Evolutionary conservation across 2,797 vertebrate genomes (phyloP).

Genomic region (Syndactyla subalaris): DNA sequence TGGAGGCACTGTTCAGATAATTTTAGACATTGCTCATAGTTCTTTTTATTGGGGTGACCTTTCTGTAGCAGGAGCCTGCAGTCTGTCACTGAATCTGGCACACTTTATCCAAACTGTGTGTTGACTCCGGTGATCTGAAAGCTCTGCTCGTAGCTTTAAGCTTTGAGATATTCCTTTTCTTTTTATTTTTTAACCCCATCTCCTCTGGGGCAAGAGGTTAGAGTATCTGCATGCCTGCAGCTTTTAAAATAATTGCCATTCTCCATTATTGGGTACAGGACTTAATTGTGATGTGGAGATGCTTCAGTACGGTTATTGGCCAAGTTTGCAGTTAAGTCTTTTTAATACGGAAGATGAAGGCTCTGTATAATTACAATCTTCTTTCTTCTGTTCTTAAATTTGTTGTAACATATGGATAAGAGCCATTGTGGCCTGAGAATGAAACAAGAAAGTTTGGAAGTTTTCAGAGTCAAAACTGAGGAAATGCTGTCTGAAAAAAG

Average conservation of each 20-base stretch:
- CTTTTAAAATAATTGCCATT: conserved; percentile 31
- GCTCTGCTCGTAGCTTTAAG: background rate
- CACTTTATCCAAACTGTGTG: background rate
- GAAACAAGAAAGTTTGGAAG: conserved; percentile 8
- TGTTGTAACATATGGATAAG: background rate
- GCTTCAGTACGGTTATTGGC: background rate
- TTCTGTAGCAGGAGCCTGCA: background rate
- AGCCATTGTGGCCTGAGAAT: conserved; percentile 14
- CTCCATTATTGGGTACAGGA: background rate
- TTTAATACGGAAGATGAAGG: background rate
- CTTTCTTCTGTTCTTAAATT: background rate
- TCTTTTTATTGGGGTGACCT: conserved; percentile 40
- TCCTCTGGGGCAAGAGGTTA: background rate
- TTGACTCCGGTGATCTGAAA: background rate
- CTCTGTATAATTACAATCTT: background rate
- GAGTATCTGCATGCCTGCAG: background rate
- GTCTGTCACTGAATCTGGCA: conserved; percentile 31
- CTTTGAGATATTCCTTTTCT: background rate
- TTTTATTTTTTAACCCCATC: too few relatives aligned
- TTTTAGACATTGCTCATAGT: conserved; percentile 42
- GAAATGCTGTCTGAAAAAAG: conserved; percentile 39
- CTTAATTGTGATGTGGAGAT: background rate
- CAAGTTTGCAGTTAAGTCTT: background rate
- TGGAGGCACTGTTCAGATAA: conserved; percentile 33
- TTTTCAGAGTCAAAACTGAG: conserved; percentile 28